phyloP scores from a whole-genome alignment of 2,888 invertebrate species.

The Cancer borealis region DNA sequence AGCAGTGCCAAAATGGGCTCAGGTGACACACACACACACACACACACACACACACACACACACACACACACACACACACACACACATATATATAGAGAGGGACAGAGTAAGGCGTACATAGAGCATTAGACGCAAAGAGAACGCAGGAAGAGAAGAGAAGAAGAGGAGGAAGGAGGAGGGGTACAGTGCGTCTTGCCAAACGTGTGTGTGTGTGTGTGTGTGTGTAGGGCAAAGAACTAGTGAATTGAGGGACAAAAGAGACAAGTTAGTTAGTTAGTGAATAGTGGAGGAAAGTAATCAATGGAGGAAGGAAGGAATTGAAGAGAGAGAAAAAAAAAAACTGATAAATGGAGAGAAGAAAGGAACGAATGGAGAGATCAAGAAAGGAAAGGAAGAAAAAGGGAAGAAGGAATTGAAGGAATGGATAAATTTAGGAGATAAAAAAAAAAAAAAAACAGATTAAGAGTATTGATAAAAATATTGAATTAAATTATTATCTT shows the following conservation, averaged over 20 bases:
- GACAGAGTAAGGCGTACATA: neutral
- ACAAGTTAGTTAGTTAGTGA: neutral
- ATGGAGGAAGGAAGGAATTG: neutral
- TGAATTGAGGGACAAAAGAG: constrained; percentile 22
- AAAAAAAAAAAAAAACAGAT: neutral
- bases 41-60: neutral
- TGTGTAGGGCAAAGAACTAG: neutral
- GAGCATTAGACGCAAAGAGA: neutral
- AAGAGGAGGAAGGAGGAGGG: neutral
- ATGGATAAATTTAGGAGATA: neutral
- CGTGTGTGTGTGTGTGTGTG: neutral
- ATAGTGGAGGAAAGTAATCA: no score
- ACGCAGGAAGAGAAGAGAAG: neutral
- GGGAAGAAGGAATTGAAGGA: neutral
- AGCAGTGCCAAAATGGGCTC: neutral
- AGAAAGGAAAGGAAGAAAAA: neutral
- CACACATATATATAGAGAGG: neutral
- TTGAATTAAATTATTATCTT: neutral
- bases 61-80: neutral
- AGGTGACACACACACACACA: neutral
- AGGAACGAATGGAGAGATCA: neutral
- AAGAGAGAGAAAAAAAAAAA: neutral
- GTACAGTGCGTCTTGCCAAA: no score
- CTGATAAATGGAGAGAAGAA: neutral
- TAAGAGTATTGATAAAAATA: no score